A percentile compares a stretch with the other conserved stretches of the same genome.
Evolutionary conservation across 2,797 vertebrate genomes (phyloP).

Genomic region (Leptatherina wallacei): DNA sequence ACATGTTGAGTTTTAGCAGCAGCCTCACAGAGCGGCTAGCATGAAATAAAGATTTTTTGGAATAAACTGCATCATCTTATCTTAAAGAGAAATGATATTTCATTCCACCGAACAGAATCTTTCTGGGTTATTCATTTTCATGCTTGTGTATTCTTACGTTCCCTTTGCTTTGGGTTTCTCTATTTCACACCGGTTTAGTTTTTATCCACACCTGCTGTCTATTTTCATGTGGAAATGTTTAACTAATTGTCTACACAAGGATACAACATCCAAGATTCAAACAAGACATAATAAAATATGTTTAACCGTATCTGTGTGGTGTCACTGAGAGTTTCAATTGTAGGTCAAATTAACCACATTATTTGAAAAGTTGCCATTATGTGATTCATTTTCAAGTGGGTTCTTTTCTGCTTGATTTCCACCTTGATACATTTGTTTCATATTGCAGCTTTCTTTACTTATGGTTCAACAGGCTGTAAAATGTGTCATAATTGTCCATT

Average conservation of each 20-base stretch:
- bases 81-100: not conserved
- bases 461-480: conserved; percentile 9
- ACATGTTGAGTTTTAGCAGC: not conserved
- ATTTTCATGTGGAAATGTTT: conserved; percentile 4
- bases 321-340: not conserved
- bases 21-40: not conserved
- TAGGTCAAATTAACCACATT: not conserved
- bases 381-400: not conserved
- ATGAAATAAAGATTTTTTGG: not conserved
- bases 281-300: conserved; percentile 14
- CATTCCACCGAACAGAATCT: not conserved
- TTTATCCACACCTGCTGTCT: not conserved
- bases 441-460: not conserved
- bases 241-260: conserved; percentile 6
- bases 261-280: conserved; percentile 7
- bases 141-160: not conserved
- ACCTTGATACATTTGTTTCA: not conserved
- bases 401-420: conserved; percentile 4
- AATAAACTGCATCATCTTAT: not conserved
- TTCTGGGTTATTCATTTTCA: not conserved
- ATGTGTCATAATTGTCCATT: conserved; percentile 1
- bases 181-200: not conserved
- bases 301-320: conserved; percentile 4
- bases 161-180: conserved; percentile 6
- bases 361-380: not conserved